Evolutionary conservation across 2,113 vertebrate genomes (phyloP).

Genomic region (Neotragus pygmaeus): DNA sequence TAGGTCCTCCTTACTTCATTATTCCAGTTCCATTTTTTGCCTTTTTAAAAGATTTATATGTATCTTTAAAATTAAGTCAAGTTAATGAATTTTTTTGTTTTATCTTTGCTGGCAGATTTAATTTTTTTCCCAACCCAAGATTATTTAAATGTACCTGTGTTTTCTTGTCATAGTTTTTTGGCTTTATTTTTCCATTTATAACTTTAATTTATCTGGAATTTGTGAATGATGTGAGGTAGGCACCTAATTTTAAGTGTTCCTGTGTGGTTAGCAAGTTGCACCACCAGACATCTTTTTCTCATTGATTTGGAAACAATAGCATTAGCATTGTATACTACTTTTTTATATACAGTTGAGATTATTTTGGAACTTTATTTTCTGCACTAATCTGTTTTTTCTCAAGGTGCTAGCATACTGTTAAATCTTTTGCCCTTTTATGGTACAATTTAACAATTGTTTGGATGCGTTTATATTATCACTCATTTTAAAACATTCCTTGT

Average conservation of each 20-base stretch:
- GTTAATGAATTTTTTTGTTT: not conserved
- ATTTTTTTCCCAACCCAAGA: not conserved
- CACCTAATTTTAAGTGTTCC: not conserved
- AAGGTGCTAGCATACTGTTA: not conserved
- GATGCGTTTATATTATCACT: not conserved
- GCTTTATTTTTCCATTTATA: not conserved
- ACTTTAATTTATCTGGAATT: constrained; percentile 14
- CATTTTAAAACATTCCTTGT: not conserved
- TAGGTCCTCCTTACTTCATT: not conserved
- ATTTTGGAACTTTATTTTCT: not conserved
- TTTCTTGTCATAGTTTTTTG: not conserved
- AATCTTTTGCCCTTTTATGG: not conserved
- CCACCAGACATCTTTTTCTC: not conserved
- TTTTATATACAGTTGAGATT: not conserved
- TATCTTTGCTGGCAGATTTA: not conserved
- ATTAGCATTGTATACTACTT: not conserved
- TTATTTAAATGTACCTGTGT: not conserved
- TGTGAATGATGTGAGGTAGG: not conserved
- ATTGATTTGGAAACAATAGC: not conserved
- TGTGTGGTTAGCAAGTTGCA: not conserved
- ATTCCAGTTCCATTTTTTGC: not conserved
- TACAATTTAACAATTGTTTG: not conserved
- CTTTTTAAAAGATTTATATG: not conserved
- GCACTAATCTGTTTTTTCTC: not conserved
- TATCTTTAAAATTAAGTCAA: constrained; percentile 12